Evolutionary conservation across 2,113 vertebrate species (phyloP).

Genomic region (Zosterops lateralis): DNA sequence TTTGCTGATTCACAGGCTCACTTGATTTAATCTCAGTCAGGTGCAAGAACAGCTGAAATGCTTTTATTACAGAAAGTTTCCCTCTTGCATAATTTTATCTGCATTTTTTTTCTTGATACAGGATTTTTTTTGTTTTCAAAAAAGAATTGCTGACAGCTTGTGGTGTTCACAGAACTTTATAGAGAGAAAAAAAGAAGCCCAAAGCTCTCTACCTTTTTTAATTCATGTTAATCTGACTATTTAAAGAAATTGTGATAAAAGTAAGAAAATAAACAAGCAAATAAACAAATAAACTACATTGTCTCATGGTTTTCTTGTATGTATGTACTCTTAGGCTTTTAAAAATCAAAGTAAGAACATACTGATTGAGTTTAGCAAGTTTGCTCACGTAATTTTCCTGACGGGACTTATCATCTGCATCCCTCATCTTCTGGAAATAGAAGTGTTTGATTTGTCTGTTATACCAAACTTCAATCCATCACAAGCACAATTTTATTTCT

Average conservation of each 20-base stretch:
- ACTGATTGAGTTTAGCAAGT: background rate
- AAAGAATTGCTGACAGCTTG: background rate
- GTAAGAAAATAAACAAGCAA: background rate
- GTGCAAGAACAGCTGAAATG: constrained; percentile 23
- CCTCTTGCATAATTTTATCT: background rate
- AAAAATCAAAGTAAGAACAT: background rate
- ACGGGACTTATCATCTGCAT: background rate
- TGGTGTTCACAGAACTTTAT: background rate
- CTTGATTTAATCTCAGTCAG: background rate
- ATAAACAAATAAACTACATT: background rate
- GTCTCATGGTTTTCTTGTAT: background rate
- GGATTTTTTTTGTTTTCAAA: background rate
- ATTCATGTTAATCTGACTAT: background rate
- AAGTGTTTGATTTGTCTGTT: background rate
- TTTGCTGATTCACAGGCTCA: constrained; percentile 1
- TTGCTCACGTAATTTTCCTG: background rate
- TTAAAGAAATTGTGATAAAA: background rate
- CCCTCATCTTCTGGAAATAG: background rate
- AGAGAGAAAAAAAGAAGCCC: background rate
- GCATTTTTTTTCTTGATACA: background rate
- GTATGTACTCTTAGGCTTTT: background rate
- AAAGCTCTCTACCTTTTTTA: background rate
- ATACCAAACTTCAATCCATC: background rate
- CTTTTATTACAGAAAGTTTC: background rate
- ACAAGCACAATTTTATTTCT: background rate